Conservation (phyloP, 1,140 invertebrate species). For the Heliconius himera region DNA sequence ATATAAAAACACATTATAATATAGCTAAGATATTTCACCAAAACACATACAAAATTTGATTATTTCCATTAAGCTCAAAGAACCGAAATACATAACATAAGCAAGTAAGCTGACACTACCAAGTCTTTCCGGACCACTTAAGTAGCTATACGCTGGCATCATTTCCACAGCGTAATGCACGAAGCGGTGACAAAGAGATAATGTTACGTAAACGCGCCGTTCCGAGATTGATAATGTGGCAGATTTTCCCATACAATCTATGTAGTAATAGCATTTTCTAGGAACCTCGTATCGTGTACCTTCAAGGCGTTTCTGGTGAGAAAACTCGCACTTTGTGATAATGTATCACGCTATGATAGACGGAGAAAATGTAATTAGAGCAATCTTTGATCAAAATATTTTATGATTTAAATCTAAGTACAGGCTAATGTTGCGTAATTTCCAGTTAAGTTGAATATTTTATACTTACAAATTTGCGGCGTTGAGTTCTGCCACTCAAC, state of each 20-base stretch:
- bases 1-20: background rate
- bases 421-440: too few relatives aligned
- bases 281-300: slow-evolving; percentile 28
- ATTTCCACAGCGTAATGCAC: slow-evolving; percentile 20
- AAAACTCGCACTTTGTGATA: background rate
- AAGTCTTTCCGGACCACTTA: slow-evolving; percentile 17
- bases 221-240: slow-evolving; percentile 44
- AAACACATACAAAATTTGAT: background rate
- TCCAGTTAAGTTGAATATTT: too few relatives aligned
- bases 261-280: slow-evolving; percentile 43
- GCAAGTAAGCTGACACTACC: slow-evolving; percentile 9
- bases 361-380: slow-evolving; percentile 11
- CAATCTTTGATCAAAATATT: slow-evolving; percentile 4
- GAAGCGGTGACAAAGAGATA: slow-evolving; percentile 44
- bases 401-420: background rate
- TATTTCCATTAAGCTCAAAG: background rate
- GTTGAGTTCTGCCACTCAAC: too few relatives aligned
- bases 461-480: too few relatives aligned
- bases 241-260: slow-evolving; percentile 49
- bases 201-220: slow-evolving; percentile 47
- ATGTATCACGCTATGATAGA: background rate
- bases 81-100: background rate
- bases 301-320: slow-evolving; percentile 10
- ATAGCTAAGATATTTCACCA: background rate
- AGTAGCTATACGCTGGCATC: slow-evolving; percentile 11